Evolutionary conservation across 2,113 vertebrate species (phyloP).

Genomic region (Rhinopomastus cyanomelas): DNA sequence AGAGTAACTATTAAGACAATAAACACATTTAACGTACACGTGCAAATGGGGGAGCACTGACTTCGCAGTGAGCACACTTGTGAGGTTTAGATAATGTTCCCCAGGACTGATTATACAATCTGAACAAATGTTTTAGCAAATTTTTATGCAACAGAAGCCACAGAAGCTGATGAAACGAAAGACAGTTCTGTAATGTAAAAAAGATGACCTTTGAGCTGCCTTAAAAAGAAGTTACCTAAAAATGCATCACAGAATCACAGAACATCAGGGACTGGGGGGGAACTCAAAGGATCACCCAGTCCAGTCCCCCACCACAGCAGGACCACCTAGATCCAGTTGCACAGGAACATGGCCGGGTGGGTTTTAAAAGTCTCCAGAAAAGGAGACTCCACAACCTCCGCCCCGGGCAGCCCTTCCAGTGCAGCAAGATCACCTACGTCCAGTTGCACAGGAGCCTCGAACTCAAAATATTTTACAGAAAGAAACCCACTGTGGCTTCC

Average conservation of each 20-base stretch:
- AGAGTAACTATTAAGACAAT: not conserved
- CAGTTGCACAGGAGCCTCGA: too few relatives aligned
- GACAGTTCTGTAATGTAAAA: not conserved
- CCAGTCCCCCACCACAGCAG: too few relatives aligned
- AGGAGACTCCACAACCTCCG: too few relatives aligned
- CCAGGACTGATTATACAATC: not conserved
- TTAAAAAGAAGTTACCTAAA: not conserved
- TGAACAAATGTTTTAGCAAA: not conserved
- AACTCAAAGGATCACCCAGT: too few relatives aligned
- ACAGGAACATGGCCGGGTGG: too few relatives aligned
- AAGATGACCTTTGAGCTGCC: not conserved
- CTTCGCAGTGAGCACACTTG: not conserved
- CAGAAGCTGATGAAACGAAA: not conserved
- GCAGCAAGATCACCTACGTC: too few relatives aligned
- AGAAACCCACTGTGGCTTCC: not conserved
- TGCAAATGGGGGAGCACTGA: not conserved
- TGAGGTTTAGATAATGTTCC: not conserved
- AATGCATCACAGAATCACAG: too few relatives aligned
- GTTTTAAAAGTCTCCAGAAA: too few relatives aligned
- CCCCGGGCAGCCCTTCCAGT: too few relatives aligned
- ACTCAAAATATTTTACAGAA: not conserved
- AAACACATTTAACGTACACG: constrained; percentile 1
- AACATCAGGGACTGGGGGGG: too few relatives aligned
- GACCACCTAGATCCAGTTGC: too few relatives aligned
- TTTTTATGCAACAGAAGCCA: not conserved